Base-by-base conservation (phyloP, 1,140 invertebrate species). In the Brachionus koreanus region DNA sequence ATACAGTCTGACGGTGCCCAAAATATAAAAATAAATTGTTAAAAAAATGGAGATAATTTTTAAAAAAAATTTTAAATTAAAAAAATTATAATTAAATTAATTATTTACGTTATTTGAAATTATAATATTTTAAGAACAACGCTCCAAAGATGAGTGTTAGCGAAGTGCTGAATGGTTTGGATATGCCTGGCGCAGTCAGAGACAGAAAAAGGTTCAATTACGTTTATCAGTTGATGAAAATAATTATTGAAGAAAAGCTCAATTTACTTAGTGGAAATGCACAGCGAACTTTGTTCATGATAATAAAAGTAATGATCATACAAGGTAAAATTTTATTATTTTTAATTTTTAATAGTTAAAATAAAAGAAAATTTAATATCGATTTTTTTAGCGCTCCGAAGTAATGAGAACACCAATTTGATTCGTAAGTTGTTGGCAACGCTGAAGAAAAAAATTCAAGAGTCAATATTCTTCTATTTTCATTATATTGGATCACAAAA, bases 121-220 rank as follows among this genome's bases (percentile, higher is more conserved):
- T n/a, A n/a, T n/a, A n/a, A 35, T 74, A n/a, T 52, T 83, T 61
- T 43, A 87, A 95, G 94, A 95, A 96, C 86, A 95, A 95, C 83
- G 94, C 94, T 52, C 95, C 57, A 9, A 82, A 96, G 88, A 97
- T 97, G 87, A 95, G 94, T 65, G 90, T 99, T 43, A 94, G 94
- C 85, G 97, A 98, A 89, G 96, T 95, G 1, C 92, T 99, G 16
- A 94, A 95, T 86, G 92, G 94, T 82, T 89, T 98, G 49, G 96
- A 98, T 88, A 95, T 98, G 89, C 92, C 93, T 77, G 94, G 94
- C 83, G 96, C 96, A 3, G 95, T 97, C 37, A 92, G 93, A 79
- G 96, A 99, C 89, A 93, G 94, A 13, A 91, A 95, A 74, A 90
- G 96, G 75, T 98, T 98, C 88, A 96, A 97, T 88, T 99, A 98